Evolutionary conservation across 2,888 invertebrate genomes (phyloP), one percentile per base, ranked within the genome.

Genomic region (Temnothorax rugatulus): DNA sequence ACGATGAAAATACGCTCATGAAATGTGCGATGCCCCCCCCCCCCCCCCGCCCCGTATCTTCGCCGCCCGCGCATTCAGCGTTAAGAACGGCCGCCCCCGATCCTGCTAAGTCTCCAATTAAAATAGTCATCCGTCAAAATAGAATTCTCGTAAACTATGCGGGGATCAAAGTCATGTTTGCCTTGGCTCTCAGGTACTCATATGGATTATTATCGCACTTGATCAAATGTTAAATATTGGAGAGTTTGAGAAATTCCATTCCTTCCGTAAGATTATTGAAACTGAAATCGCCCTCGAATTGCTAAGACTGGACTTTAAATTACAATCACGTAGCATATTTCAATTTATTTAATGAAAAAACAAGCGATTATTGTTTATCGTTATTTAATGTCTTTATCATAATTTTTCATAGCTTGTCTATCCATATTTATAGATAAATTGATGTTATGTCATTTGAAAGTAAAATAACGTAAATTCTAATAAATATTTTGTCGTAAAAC

Each of bases 111-210:
- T 21, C 54, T n/a, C 54, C 66, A 41, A 54, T 77, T 54, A 44
- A 76, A 77, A 77, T 76, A 66, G 76, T 44, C 29, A 38, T 41
- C 50, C 50, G 25, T 54, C 29, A n/a, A 77, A 77, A 77, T 68
- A 68, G 54, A 66, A 9, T 21, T 25, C 15, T 11, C 54, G 29
- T 25, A 57, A 76, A 41, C 21, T 47, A 18, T 15, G n/a, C 44
- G 21, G 29, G 47, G 15, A 34, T 21, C 34, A 74, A 57, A 44
- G 15, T 74, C 44, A 18, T 44, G 15, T 73, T 52, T 52, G 21
- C 38, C 2, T 52, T 38, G 52, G n/a, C 52, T 54, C 34, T 59
- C 59, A n/a, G 21, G n/a, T 41, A 59, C 13, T 57, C 9, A 8
- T n/a, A 25, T 44, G 25, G 34, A 75, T 61, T 21, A 34, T 68